These are phyloP conservation scores for Phyto melanocephala DNA, from an alignment of 2,888 invertebrate genomes.

Conservation along the genomic window DNA sequence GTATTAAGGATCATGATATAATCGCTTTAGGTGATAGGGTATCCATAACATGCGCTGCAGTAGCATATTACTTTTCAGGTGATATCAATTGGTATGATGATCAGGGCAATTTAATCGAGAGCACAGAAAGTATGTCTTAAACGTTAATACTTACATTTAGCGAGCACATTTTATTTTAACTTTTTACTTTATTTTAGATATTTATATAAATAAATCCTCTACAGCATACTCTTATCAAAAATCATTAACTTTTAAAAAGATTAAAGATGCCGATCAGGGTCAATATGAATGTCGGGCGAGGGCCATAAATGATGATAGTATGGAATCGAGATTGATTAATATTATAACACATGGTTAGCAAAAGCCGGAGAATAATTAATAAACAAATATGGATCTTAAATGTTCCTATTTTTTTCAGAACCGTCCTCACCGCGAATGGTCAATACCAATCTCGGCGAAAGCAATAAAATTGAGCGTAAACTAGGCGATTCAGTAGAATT, in stretches of 20 bases:
- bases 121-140: conserved; percentile 52
- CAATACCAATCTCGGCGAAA: conserved; percentile 79
- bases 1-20: conserved; percentile 75
- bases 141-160: not conserved
- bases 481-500: conserved; percentile 75
- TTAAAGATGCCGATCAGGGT: conserved; percentile 76
- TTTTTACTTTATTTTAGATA: conserved; percentile 53
- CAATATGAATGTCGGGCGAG: conserved; percentile 77
- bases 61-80: conserved; percentile 80
- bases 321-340: conserved; percentile 72
- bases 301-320: conserved; percentile 66
- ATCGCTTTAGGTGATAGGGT: conserved; percentile 81
- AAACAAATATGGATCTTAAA: not conserved
- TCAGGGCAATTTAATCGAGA: conserved; percentile 69
- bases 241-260: conserved; percentile 75
- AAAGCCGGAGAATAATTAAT: not conserved
- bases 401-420: conserved; percentile 73
- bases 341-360: conserved; percentile 77
- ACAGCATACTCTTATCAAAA: conserved; percentile 76
- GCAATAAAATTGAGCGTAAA: conserved; percentile 74
- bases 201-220: conserved; percentile 67
- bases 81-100: conserved; percentile 80
- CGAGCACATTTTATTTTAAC: no score
- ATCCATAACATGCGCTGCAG: conserved; percentile 81
- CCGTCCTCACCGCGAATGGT: conserved; percentile 78